Percentiles rank a stretch among this genome's conserved stretches.
phyloP scores from a whole-genome alignment of 1,140 invertebrate genomes.

The Heliconius himera region DNA sequence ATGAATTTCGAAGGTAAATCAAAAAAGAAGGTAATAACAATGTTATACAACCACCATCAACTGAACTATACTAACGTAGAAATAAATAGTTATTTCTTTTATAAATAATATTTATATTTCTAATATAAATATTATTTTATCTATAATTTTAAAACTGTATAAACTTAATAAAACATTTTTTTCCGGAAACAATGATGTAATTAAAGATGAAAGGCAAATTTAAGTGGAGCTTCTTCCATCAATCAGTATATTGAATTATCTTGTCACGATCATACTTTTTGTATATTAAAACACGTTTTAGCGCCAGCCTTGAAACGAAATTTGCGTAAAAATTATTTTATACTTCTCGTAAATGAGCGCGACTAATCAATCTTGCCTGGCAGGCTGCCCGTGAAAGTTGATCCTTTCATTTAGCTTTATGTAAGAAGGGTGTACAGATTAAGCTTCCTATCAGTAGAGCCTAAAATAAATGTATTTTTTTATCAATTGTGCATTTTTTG shows the following conservation, averaged over 20 bases:
- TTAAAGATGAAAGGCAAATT: constrained; percentile 1
- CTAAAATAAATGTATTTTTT: not conserved
- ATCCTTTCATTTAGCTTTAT: constrained; percentile 12
- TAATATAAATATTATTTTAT: too few relatives aligned
- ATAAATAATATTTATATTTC: too few relatives aligned
- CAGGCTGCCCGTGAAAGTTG: not conserved
- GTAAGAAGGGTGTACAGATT: not conserved
- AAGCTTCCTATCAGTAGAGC: not conserved
- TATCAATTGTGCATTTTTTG: not conserved
- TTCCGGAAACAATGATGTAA: not conserved
- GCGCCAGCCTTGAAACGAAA: not conserved
- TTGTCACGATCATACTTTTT: not conserved
- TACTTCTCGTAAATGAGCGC: not conserved
- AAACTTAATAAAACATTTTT: not conserved
- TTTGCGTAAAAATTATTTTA: not conserved
- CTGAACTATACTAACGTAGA: too few relatives aligned
- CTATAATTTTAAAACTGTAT: not conserved
- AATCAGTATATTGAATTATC: constrained; percentile 1
- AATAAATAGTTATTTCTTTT: too few relatives aligned
- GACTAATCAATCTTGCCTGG: not conserved
- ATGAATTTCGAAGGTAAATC: too few relatives aligned
- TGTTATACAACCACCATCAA: too few relatives aligned
- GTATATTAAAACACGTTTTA: not conserved
- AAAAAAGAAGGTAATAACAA: too few relatives aligned
- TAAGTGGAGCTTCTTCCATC: not conserved